Percentiles rank a stretch among this genome's conserved stretches.
These are phyloP conservation scores for Mobula hypostoma DNA, from an alignment of 2,113 vertebrate genomes.

Conservation along the genomic window DNA sequence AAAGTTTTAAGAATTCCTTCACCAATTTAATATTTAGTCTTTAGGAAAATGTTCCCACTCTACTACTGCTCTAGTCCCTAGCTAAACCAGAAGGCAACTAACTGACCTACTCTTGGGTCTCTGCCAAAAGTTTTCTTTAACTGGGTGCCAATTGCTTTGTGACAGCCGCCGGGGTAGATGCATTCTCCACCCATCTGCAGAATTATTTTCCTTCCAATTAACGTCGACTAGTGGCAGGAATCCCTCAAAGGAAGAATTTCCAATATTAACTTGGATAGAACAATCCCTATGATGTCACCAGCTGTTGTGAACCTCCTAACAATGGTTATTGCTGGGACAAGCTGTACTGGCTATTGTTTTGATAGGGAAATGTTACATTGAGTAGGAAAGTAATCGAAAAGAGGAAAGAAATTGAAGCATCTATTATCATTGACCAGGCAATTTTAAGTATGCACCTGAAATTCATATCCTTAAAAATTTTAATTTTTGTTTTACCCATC, in stretches of 20 bases:
- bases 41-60: background rate
- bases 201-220: background rate
- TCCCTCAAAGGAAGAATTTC: background rate
- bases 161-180: constrained; percentile 1
- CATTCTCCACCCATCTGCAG: constrained; percentile 4
- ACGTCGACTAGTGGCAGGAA: background rate
- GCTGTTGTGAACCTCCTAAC: background rate
- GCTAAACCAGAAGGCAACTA: background rate
- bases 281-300: background rate
- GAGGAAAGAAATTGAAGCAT: background rate
- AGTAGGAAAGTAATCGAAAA: background rate
- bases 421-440: background rate
- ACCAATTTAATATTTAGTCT: too few relatives aligned
- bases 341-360: background rate
- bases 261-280: background rate
- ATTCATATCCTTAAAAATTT: background rate
- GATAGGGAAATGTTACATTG: background rate
- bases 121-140: background rate
- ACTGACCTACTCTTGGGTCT: background rate
- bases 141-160: background rate
- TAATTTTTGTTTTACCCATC: background rate
- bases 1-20: background rate
- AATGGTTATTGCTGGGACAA: background rate
- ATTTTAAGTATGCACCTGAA: background rate
- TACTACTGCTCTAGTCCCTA: background rate